Base-by-base conservation (phyloP, 2,888 invertebrate genomes). In the Galerucella calmariensis region DNA sequence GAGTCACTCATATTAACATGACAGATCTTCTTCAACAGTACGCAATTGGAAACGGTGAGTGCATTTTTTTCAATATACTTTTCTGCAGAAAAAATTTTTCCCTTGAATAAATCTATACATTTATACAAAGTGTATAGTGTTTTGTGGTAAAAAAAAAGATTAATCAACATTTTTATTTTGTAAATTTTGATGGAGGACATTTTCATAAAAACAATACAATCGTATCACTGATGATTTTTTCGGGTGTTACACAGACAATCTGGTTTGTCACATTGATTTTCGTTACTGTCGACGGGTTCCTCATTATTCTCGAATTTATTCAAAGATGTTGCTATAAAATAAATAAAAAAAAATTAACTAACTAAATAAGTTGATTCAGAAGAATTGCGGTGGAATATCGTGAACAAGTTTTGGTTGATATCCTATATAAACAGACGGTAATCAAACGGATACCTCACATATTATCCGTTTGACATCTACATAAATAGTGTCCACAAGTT, bases 1-100 rank as follows among this genome's bases (percentile, higher is more conserved):
- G 95, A 61, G 91, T 95, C 69, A 93, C 93, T 66, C 96, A 96
- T 88, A 95, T 96, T 87, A 96, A 96, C 87, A 96, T 96, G 95
- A 96, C 95, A 74, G 96, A 96, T 86, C 90, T 96, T 14, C 89
- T 96, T 81, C 96, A 96, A 85, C 96, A 96, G 86, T 96, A 96
- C 86, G 94, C 95, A 79, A 92, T 96, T 85, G 95, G 95, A 78
- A 95, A 95, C 87, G 95, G 96, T 95, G 88, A 88, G 89, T 83
- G 9, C 35, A 41, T 41, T 41, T 41, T 8, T 5, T 35, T 35
- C 20, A 4, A 35, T 35, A 35, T 5, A 35, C 35, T 35, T 35
- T 35, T 35, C 35, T 35, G 6, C 35, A 35, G 20, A 56, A n/a
- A 9, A 16, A 56, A 16, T 3, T 27, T 61, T 24, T 2, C 8